Conservation (phyloP, 2,888 invertebrate species). For the Eumacrocentrus americanus region DNA sequence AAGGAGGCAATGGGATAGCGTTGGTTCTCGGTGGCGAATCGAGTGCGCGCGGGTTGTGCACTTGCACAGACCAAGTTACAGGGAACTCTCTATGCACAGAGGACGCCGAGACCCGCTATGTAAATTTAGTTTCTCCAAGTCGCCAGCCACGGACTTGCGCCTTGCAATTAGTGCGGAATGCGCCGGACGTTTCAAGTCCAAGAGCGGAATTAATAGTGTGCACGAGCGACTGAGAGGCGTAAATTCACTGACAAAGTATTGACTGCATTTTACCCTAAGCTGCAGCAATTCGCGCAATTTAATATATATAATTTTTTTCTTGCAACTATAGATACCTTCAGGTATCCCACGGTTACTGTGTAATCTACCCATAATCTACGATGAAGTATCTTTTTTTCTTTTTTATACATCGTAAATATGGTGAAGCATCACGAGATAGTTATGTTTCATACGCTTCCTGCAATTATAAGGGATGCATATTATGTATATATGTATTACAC, state of each 20-base stretch:
- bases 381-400: neutral
- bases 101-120: conserved; percentile 31
- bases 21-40: neutral
- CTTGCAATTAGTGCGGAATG: conserved; percentile 51
- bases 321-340: no score
- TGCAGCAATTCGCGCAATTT: no score
- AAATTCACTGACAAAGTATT: conserved; percentile 18
- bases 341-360: neutral
- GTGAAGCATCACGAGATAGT: conserved; percentile 9
- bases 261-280: neutral
- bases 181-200: conserved; percentile 21
- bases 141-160: conserved; percentile 36
- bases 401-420: neutral
- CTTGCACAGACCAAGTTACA: neutral
- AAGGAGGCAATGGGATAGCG: neutral
- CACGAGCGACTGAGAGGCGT: neutral
- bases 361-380: conserved; percentile 4
- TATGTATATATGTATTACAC: neutral
- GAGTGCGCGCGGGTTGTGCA: no score
- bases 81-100: neutral
- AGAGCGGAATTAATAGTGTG: conserved; percentile 18
- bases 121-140: conserved; percentile 36
- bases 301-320: no score
- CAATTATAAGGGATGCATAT: conserved; percentile 5
- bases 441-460: conserved; percentile 7